Evolutionary conservation across 1,140 invertebrate species (phyloP), one percentile per base, ranked within the genome.

Genomic region (Cydia strobilella): DNA sequence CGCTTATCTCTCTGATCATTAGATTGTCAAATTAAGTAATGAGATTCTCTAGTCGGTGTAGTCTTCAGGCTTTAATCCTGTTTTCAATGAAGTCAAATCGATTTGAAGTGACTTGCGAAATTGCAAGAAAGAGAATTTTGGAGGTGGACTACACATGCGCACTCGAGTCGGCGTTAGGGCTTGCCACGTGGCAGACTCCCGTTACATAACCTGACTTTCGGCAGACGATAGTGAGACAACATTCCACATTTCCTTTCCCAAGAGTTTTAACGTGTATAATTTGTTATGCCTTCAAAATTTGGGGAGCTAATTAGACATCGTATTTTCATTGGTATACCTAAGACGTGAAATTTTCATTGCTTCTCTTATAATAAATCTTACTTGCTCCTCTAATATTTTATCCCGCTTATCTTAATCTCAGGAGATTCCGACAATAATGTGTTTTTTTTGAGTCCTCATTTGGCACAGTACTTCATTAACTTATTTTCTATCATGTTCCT

Each of bases 141-240:
- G 13, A 48, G 35, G 6, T 13, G 27, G 9, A 18, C 3, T 9
- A 27, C 82, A 75, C 90, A 90, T 90, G 90, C 89, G 90, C 90
- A 85, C 18, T 76, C 76, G 25, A 15, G 73, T 62, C 13, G 42
- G 63, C 54, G 76, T 76, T 76, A 65, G 77, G 86, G 20, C 54
- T 59, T n/a, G 65, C 89, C 90, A 92, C 89, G 90, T 92, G 90
- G 87, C 86, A 77, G 15, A 75, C 48, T 88, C 87, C 84, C 86
- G 83, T 91, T 92, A 89, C 87, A 91, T 90, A 90, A 90, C 86
- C 84, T 39, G 65, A 69, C 27, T 90, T 81, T 79, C 75, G 20
- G 54, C 20, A 59, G 54, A 59, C 20, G 23, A 59, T 23, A 74
- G 54, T n/a, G 4, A 59, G 54, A 59, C 20, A 59, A 23, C 6